These are phyloP conservation scores for Pelecanus crispus DNA, from an alignment of 2,113 vertebrate genomes.

Conservation along the genomic window DNA sequence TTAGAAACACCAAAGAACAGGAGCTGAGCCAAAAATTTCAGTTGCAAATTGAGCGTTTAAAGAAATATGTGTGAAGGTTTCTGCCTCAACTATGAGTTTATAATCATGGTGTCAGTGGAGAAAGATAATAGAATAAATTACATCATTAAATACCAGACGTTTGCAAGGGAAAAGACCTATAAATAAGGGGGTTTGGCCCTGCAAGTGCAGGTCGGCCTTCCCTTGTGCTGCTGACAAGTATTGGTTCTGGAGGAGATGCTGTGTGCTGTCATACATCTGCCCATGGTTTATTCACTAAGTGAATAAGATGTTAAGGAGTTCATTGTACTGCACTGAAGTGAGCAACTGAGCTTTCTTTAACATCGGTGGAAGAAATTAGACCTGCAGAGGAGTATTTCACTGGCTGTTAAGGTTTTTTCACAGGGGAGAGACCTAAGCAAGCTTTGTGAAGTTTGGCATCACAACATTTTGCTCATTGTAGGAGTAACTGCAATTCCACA, in stretches of 20 bases:
- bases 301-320: neutral
- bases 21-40: neutral
- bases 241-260: neutral
- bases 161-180: neutral
- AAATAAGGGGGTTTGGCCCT: neutral
- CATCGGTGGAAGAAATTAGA: neutral
- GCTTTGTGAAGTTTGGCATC: neutral
- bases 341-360: neutral
- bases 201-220: neutral
- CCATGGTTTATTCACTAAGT: neutral
- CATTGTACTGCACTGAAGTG: neutral
- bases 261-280: neutral
- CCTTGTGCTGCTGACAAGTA: neutral
- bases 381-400: neutral
- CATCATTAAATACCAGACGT: neutral
- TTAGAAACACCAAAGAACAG: constrained; percentile 3
- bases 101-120: constrained; percentile 9
- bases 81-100: neutral
- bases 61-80: neutral
- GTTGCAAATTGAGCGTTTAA: constrained; percentile 22
- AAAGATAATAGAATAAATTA: neutral
- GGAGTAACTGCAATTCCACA: neutral
- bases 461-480: neutral
- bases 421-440: neutral
- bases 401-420: neutral